phyloP scores from a whole-genome alignment of 2,888 invertebrate species.

The Megaustenia siamemsis region DNA sequence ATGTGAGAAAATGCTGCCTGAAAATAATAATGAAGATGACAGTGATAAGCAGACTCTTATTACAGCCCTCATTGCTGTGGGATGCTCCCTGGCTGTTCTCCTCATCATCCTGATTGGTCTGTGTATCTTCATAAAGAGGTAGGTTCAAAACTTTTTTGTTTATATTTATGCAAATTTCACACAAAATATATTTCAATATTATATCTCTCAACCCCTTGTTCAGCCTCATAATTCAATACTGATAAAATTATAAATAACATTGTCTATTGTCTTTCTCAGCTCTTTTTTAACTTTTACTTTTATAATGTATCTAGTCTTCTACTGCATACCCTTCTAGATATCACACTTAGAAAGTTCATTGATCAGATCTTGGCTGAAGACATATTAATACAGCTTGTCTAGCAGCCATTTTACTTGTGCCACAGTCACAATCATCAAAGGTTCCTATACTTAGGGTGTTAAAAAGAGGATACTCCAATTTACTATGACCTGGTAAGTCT shows the following conservation, averaged over 20 bases:
- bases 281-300: background rate
- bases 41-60: slow-evolving; percentile 10
- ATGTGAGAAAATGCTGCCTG: slow-evolving; percentile 2
- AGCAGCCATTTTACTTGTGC: no score
- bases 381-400: no score
- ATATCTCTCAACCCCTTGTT: background rate
- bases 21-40: background rate
- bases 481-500: no score
- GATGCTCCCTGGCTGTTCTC: slow-evolving; percentile 22
- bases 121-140: slow-evolving; percentile 37
- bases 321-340: no score
- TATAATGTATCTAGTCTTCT: no score
- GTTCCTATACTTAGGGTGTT: no score
- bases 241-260: background rate
- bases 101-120: slow-evolving; percentile 18
- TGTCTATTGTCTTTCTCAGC: background rate
- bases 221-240: background rate
- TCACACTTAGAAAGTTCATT: no score
- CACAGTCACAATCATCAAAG: no score
- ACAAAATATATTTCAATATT: background rate
- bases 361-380: no score
- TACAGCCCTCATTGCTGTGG: slow-evolving; percentile 41
- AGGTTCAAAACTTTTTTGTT: background rate
- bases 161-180: background rate
- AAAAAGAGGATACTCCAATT: no score